A percentile compares a stretch with the other conserved stretches of the same genome.
Conservation (phyloP, 2,113 vertebrate species). For the Syrmaticus mikado region DNA sequence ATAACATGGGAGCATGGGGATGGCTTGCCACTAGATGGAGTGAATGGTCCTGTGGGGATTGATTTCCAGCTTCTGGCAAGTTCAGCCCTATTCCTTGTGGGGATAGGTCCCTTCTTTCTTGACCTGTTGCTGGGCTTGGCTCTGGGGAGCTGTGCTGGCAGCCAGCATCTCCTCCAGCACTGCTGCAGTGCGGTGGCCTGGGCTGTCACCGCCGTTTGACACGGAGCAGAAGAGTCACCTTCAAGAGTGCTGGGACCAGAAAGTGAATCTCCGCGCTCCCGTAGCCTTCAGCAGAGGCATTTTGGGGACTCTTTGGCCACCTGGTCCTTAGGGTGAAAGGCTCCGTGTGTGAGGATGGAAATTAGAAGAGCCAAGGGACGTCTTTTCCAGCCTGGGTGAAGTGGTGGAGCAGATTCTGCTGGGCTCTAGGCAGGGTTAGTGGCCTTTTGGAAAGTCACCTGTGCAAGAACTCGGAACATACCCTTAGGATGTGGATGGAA, state of each 20-base stretch:
- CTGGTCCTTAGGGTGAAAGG: no score
- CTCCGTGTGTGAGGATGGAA: rapidly evolving
- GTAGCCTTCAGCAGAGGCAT: not conserved
- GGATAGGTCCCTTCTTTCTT: not conserved
- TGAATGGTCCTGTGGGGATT: not conserved
- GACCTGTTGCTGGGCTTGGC: not conserved
- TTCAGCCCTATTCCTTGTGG: not conserved
- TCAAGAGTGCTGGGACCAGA: not conserved
- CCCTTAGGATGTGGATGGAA: rapidly evolving
- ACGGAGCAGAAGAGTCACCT: not conserved
- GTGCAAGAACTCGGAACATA: not conserved
- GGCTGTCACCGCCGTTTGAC: rapidly evolving
- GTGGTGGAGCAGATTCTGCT: not conserved
- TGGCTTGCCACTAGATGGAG: not conserved
- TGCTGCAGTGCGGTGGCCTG: not conserved
- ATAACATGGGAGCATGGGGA: not conserved
- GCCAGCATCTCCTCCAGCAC: rapidly evolving
- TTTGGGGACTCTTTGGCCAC: not conserved
- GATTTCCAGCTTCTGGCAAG: not conserved
- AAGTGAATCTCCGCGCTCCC: rapidly evolving
- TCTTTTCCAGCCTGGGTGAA: not conserved
- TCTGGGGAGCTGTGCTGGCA: not conserved
- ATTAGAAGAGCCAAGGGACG: not conserved
- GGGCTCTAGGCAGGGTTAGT: no score
- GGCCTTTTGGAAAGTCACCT: not conserved